Base-by-base conservation (phyloP, 2,113 vertebrate genomes). In the Orientallactaga bullata region DNA sequence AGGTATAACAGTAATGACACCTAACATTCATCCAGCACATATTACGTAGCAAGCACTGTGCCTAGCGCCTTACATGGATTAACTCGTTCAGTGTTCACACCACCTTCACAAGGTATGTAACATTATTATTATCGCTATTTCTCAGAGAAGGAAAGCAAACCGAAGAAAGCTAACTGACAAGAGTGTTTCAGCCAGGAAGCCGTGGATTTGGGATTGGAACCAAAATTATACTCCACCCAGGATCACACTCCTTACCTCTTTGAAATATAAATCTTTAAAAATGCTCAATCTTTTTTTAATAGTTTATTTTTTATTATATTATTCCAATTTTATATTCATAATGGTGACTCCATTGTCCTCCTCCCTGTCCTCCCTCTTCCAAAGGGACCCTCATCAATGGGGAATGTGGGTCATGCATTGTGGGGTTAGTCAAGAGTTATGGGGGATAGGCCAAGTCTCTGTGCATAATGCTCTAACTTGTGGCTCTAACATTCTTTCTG, bases 1-100 rank as follows among this genome's bases (percentile, higher is more conserved):
- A 77, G 16, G 28, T 68, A 51, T 26, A 73, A 16, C 51, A 35
- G 72, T 21, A 82, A 71, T 68, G 78, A 71, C 61, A 37, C 74
- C 71, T 93, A 85, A 85, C 74, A 95, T 93, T 96, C 87, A 85
- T 79, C 73, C 60, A 72, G 20, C 71, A 61, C 24, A 0, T 72
- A 18, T 35, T 88, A 61, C 80, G 77, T 68, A 68, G 79, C 86
- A 72, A 91, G 84, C 60, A 21, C 55, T 24, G 12, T 28, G 47
- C 63, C 81, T 78, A 26, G 77, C 68, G 81, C 42, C 72, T 89
- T 72, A 4, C 1, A 1, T 35, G 37, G 87, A 89, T 94, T 82
- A 74, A 42, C 77, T 89, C 66, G 69, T 58, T 83, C 42, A 58
- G 0, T 30, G 77, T 55, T 93, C 73, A 42, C 79, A 80, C 77